Conservation (phyloP, 2,113 vertebrate species). For the Chamaea fasciata region DNA sequence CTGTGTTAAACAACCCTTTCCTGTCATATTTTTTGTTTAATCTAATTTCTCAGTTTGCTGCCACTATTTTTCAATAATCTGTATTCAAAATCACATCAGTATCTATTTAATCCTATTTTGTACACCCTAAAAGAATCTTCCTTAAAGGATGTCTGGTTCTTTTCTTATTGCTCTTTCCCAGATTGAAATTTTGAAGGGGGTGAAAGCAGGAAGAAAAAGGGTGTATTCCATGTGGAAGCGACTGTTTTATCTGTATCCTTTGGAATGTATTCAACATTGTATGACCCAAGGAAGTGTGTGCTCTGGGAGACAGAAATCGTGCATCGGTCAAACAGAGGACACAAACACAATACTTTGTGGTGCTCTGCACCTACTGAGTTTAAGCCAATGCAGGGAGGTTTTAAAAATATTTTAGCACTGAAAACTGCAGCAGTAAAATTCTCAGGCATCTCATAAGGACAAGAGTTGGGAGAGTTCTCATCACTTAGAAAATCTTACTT, state of each 20-base stretch:
- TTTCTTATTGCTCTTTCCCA: background rate
- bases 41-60: background rate
- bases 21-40: background rate
- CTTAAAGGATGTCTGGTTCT: background rate
- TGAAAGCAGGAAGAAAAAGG: background rate
- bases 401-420: background rate
- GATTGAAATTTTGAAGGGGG: background rate
- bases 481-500: background rate
- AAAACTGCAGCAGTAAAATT: background rate
- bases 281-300: background rate
- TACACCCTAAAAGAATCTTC: background rate
- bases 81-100: background rate
- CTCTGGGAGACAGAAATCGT: background rate
- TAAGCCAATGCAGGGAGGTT: background rate
- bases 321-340: background rate
- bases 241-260: background rate
- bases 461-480: background rate
- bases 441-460: background rate
- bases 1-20: background rate
- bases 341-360: background rate
- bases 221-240: background rate
- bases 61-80: background rate
- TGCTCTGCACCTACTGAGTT: background rate
- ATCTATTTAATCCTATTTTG: background rate
- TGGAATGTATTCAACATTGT: background rate